Evolutionary conservation across 1,140 invertebrate genomes (phyloP), one percentile per base, ranked within the genome.

Genomic region (Philotrypesis tridentata): DNA sequence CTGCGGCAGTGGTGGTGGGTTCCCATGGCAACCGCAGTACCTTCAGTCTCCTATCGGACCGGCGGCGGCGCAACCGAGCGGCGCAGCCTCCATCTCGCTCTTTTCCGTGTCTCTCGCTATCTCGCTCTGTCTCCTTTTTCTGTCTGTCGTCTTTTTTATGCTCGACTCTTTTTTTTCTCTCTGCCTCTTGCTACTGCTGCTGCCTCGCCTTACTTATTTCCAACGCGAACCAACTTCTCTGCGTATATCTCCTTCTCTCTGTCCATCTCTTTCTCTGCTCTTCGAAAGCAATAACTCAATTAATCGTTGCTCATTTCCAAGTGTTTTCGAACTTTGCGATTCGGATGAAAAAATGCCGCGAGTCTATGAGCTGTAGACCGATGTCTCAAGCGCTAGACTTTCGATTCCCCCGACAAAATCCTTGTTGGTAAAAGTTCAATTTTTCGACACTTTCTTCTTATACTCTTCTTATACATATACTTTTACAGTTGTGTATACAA

Each of bases 11-110:
- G 86, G 88, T 89, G 88, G 88, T 88, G 87, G 86, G 89, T 91
- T 88, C 83, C 88, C 89, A 91, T 91, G 88, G 86, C 87, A 88
- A 91, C 89, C 89, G 87, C 89, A 88, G 87, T 89, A 88, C 89
- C 89, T 89, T 90, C 87, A 88, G 87, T 72, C 67, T 40, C 25
- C 65, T 70, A 70, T n/a, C 31, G 33, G 29, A 37, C 68, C 67
- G 29, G 14, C 29, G 86, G 83, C 87, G 87, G 90, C 84, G 88
- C 87, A 89, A 89, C 89, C 87, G 88, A 87, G 88, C 89, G 83
- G 87, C 86, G 86, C 84, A 78, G 83, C 84, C 83, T 83, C 84
- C 83, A 82, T 84, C 85, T 82, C 77, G 76, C 82, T 70, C 17
- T 63, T 23, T 14, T 27, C 48, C 14, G 61, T 60, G 23, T 74